Conservation (phyloP, 2,113 vertebrate genomes). For the Zapornia atra region DNA sequence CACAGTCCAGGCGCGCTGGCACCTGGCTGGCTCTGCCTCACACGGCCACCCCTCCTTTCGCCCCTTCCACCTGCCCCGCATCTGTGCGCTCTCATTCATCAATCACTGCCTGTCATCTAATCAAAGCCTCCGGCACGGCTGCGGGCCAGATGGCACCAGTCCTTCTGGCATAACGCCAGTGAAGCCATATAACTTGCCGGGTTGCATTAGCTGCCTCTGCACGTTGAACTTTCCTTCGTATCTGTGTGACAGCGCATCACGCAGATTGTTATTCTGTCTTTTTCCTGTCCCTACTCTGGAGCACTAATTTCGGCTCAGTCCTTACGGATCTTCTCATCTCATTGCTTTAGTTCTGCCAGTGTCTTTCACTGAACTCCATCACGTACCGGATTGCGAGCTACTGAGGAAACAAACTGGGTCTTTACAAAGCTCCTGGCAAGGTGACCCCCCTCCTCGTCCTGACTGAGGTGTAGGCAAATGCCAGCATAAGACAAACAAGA, state of each 20-base stretch:
- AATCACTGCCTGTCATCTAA: background rate
- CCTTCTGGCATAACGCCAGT: background rate
- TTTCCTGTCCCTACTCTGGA: background rate
- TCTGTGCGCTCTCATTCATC: background rate
- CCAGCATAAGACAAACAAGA: background rate
- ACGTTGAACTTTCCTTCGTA: background rate
- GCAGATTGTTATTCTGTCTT: background rate
- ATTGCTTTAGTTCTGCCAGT: background rate
- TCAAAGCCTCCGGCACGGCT: background rate
- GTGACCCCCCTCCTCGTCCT: background rate
- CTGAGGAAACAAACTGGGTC: background rate
- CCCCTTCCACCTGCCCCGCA: background rate
- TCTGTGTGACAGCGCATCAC: background rate
- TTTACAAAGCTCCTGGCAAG: slow-evolving; percentile 24
- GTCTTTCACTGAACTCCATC: background rate
- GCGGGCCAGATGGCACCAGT: background rate
- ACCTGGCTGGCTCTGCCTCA: background rate
- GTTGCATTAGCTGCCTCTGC: background rate
- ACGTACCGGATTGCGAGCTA: background rate
- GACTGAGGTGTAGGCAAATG: background rate
- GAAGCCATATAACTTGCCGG: background rate
- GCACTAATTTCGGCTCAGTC: background rate
- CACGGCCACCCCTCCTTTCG: background rate
- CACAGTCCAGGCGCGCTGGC: background rate
- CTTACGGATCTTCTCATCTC: background rate